Conservation (phyloP, 1,140 invertebrate genomes). For the Apis florea region DNA sequence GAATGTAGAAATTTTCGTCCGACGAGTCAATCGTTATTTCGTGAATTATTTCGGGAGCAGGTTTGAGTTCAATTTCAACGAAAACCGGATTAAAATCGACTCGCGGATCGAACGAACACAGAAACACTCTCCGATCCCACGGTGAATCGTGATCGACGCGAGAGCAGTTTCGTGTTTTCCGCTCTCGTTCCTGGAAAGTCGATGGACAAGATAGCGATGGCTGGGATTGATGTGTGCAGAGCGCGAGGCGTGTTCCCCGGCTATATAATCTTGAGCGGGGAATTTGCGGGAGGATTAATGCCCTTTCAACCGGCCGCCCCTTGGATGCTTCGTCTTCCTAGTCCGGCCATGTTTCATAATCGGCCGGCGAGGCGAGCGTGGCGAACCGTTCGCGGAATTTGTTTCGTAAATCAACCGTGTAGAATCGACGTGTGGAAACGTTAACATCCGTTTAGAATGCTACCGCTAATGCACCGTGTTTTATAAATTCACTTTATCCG, state of each 20-base stretch:
- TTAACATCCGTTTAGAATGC: too few relatives aligned
- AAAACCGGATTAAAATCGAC: neutral
- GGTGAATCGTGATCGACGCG: too few relatives aligned
- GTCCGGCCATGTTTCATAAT: constrained; percentile 41
- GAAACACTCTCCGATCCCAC: too few relatives aligned
- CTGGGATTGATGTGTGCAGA: constrained; percentile 25
- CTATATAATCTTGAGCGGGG: constrained; percentile 32
- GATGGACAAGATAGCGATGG: constrained; percentile 13
- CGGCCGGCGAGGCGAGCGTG: neutral
- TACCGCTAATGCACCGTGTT: neutral
- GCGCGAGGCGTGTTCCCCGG: constrained; percentile 31
- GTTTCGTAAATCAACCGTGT: constrained; percentile 21
- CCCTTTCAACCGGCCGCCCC: constrained; percentile 26
- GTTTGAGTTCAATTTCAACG: too few relatives aligned
- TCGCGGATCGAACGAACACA: neutral
- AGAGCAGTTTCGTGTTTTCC: neutral
- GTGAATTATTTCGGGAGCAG: too few relatives aligned
- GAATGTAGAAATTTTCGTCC: too few relatives aligned
- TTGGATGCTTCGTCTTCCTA: constrained; percentile 40
- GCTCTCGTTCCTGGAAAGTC: neutral
- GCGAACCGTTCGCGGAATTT: constrained; percentile 12
- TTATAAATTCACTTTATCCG: too few relatives aligned
- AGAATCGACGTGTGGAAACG: constrained; percentile 16
- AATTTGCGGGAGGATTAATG: constrained; percentile 45
- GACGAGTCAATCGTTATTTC: too few relatives aligned